A percentile compares a stretch with the other conserved stretches of the same genome.
Conservation (phyloP, 1,140 invertebrate species). For the Oedothorax gibbosus region DNA sequence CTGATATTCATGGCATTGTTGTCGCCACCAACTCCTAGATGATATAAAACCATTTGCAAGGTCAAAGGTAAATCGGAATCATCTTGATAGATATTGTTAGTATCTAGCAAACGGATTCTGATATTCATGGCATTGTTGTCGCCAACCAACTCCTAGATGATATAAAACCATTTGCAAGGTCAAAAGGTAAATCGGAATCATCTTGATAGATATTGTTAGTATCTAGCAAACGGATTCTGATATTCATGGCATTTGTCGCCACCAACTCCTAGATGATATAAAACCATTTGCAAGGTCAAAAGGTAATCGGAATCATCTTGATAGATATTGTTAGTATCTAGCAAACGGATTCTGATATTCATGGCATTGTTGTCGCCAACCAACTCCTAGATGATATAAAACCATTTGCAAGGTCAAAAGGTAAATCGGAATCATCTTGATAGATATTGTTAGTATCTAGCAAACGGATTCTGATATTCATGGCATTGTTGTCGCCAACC, state of each 20-base stretch:
- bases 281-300: no score
- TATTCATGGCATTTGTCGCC: no score
- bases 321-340: no score
- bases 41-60: slow-evolving; percentile 60
- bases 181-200: slow-evolving; percentile 19
- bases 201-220: background rate
- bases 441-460: background rate
- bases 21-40: slow-evolving; percentile 57
- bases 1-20: no score
- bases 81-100: background rate
- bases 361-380: no score
- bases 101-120: no score
- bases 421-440: background rate
- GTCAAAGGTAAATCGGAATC: slow-evolving; percentile 20
- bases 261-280: no score
- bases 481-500: no score
- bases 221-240: no score
- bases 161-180: slow-evolving; percentile 59
- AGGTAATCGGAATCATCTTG: background rate
- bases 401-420: slow-evolving; percentile 44
- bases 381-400: slow-evolving; percentile 60
- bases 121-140: no score
- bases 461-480: no score
- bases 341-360: no score
- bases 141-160: slow-evolving; percentile 58